These are phyloP conservation scores for Panzeria rudis DNA, from an alignment of 2,888 invertebrate species.

Conservation along the genomic window DNA sequence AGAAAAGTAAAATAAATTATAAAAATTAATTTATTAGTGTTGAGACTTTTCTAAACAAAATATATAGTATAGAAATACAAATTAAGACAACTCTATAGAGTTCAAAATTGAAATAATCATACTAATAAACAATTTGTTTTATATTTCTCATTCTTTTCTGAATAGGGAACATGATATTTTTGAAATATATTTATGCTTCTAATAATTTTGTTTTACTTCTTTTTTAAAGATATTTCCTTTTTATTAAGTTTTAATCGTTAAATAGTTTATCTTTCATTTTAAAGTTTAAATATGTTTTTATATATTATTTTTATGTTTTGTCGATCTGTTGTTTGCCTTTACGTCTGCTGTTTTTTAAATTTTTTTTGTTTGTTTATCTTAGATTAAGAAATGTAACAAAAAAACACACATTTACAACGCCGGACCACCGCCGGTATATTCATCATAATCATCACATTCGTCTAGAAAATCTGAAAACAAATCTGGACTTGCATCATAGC, in stretches of 20 bases:
- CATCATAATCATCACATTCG: constrained; percentile 79
- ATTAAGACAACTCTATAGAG: constrained; percentile 10
- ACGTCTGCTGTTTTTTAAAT: constrained; percentile 45
- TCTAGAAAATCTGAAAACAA: constrained; percentile 78
- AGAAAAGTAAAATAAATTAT: constrained; percentile 31
- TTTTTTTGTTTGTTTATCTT: constrained; percentile 52
- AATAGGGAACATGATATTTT: constrained; percentile 65
- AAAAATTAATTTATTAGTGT: neutral
- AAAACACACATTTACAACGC: constrained; percentile 76
- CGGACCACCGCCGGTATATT: constrained; percentile 78
- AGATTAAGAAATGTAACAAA: constrained; percentile 59
- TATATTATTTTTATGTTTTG: constrained; percentile 64
- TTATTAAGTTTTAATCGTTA: constrained; percentile 62
- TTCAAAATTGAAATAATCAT: constrained; percentile 27
- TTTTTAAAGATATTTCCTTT: constrained; percentile 43
- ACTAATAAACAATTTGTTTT: constrained; percentile 33
- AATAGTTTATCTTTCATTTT: constrained; percentile 57
- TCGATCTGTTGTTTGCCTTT: constrained; percentile 49
- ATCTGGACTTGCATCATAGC: constrained; percentile 78
- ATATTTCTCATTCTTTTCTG: constrained; percentile 22
- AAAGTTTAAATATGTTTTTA: constrained; percentile 55
- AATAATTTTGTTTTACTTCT: constrained; percentile 53
- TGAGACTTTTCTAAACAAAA: neutral
- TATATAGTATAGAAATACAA: neutral
- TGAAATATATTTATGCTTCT: constrained; percentile 64